Conservation (phyloP, 2,113 vertebrate genomes). For the Oreochromis aureus region DNA sequence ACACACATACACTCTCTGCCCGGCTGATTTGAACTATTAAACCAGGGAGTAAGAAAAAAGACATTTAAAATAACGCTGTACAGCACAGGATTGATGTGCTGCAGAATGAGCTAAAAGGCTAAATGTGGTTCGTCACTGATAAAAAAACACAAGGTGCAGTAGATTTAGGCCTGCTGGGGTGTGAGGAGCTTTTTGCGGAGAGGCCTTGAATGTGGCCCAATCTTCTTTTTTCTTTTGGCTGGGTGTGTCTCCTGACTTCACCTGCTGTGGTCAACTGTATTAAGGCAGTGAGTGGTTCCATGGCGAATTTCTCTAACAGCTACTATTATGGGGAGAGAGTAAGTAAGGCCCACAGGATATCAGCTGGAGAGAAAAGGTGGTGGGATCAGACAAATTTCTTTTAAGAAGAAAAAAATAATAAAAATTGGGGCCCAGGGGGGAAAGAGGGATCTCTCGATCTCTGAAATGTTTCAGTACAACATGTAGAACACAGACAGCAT, state of each 20-base stretch:
- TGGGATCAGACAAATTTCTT: background rate
- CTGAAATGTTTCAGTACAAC: slow-evolving; percentile 78
- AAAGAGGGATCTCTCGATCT: slow-evolving; percentile 17
- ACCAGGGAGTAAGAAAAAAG: background rate
- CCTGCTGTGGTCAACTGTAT: slow-evolving; percentile 67
- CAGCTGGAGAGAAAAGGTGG: slow-evolving; percentile 13
- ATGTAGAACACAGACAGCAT: slow-evolving; percentile 73
- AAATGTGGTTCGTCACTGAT: slow-evolving; percentile 12
- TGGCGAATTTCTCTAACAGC: slow-evolving; percentile 64
- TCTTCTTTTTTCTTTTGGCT: slow-evolving; percentile 1
- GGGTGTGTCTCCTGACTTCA: slow-evolving; percentile 50
- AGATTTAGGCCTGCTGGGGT: background rate
- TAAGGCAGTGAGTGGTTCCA: slow-evolving; percentile 75
- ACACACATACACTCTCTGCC: background rate
- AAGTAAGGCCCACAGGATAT: slow-evolving; percentile 57
- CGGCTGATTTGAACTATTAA: background rate
- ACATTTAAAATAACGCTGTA: background rate
- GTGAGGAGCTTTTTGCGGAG: slow-evolving; percentile 16
- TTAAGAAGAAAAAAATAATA: background rate
- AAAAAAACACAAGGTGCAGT: slow-evolving; percentile 17
- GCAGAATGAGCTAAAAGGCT: background rate
- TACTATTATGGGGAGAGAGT: slow-evolving; percentile 51
- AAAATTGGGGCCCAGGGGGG: background rate
- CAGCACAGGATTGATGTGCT: background rate
- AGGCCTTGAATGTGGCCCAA: background rate